These are phyloP conservation scores for Meganola albula DNA, from an alignment of 2,888 invertebrate species.

Conservation along the genomic window DNA sequence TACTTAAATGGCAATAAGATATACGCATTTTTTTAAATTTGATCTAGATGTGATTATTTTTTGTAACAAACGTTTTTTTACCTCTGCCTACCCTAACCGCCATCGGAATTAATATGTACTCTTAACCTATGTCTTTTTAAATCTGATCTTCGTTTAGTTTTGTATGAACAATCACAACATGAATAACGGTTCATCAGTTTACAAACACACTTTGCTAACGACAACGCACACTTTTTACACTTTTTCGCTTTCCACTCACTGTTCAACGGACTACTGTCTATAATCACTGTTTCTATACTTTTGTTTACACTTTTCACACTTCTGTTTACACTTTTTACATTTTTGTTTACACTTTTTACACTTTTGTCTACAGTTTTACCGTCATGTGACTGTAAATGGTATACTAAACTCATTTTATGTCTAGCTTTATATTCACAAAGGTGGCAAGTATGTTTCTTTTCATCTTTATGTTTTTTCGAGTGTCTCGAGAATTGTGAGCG, in stretches of 20 bases:
- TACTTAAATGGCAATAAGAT: too few relatives aligned
- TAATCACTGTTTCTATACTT: conserved; percentile 13
- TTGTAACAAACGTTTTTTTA: too few relatives aligned
- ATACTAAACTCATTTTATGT: conserved; percentile 53
- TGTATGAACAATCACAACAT: conserved; percentile 26
- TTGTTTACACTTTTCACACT: conserved; percentile 1
- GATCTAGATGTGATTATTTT: too few relatives aligned
- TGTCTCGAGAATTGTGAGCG: conserved; percentile 40
- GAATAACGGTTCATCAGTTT: too few relatives aligned
- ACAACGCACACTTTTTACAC: conserved; percentile 40
- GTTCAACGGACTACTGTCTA: conserved; percentile 1
- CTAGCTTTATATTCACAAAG: conserved; percentile 50
- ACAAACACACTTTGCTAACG: too few relatives aligned
- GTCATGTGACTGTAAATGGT: conserved; percentile 49
- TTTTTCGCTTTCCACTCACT: conserved; percentile 8
- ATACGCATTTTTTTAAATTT: too few relatives aligned
- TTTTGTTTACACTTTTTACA: conserved; percentile 1
- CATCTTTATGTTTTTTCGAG: conserved; percentile 44
- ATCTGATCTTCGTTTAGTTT: conserved; percentile 34
- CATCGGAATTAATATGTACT: too few relatives aligned
- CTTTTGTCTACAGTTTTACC: not conserved
- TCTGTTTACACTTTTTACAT: conserved; percentile 18
- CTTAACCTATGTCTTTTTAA: conserved; percentile 35
- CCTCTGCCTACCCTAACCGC: too few relatives aligned
- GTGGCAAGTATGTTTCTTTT: conserved; percentile 45